Conservation (phyloP, 2,888 invertebrate genomes). For the Catocala nupta region DNA sequence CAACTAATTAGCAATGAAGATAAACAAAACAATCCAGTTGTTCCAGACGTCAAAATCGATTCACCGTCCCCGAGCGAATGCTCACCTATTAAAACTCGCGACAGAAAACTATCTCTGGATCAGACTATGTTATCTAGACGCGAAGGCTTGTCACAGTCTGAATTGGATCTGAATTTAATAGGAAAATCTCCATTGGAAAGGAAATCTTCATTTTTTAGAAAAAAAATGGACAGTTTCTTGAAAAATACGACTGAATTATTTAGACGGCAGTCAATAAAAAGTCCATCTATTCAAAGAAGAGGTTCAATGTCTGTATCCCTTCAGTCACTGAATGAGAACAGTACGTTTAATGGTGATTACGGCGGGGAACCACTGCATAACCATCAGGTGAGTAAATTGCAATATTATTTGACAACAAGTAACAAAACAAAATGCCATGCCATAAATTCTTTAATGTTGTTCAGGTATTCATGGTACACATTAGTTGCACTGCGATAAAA, state of each 20-base stretch:
- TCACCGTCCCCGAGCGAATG: slow-evolving; percentile 36
- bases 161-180: slow-evolving; percentile 77
- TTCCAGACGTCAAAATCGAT: slow-evolving; percentile 33
- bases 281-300: slow-evolving; percentile 60
- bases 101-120: slow-evolving; percentile 78
- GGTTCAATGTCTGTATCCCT: slow-evolving; percentile 77
- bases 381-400: slow-evolving; percentile 50
- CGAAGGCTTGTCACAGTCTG: slow-evolving; percentile 77
- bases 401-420: neutral
- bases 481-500: no score
- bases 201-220: slow-evolving; percentile 81
- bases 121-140: slow-evolving; percentile 72
- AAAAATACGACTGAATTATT: slow-evolving; percentile 82
- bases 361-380: slow-evolving; percentile 39
- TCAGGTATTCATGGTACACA: no score
- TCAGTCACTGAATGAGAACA: slow-evolving; percentile 72
- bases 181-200: slow-evolving; percentile 79
- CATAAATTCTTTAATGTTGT: neutral
- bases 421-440: neutral
- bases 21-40: slow-evolving; percentile 23
- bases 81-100: slow-evolving; percentile 52
- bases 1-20: slow-evolving; percentile 32
- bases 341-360: slow-evolving; percentile 46
- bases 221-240: slow-evolving; percentile 81
- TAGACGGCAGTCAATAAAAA: slow-evolving; percentile 68